Percentiles rank a stretch among this genome's conserved stretches.
phyloP scores from a whole-genome alignment of 1,140 invertebrate genomes.

The Neelides sp. region DNA sequence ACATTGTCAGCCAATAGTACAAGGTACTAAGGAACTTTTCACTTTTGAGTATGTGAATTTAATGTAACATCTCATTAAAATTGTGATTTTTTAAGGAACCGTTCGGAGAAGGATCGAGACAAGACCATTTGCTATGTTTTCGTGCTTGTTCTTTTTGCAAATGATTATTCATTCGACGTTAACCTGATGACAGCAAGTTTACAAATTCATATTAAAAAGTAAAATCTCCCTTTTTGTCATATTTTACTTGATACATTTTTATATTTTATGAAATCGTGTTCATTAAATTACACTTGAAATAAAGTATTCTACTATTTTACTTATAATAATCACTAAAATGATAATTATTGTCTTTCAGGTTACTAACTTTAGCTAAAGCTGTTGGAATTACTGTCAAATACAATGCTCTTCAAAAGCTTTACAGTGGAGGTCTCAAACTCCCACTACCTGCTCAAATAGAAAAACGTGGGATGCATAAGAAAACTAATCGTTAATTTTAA shows the following conservation, averaged over 20 bases:
- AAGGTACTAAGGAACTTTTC: slow-evolving; percentile 9
- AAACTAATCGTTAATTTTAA: too few species aligned
- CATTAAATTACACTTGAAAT: neutral
- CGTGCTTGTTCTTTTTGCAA: slow-evolving; percentile 25
- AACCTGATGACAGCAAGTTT: slow-evolving; percentile 25
- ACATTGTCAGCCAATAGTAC: slow-evolving; percentile 14
- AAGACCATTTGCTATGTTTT: slow-evolving; percentile 29
- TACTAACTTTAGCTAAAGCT: slow-evolving; percentile 22
- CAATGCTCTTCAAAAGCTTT: slow-evolving; percentile 12
- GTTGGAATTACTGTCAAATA: slow-evolving; percentile 24
- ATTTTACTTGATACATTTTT: neutral
- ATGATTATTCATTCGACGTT: slow-evolving; percentile 26
- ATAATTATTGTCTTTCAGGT: slow-evolving; percentile 11
- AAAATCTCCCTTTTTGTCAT: neutral
- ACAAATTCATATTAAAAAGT: slow-evolving; percentile 30
- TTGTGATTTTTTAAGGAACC: slow-evolving; percentile 11
- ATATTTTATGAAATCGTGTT: neutral
- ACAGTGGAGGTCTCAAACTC: slow-evolving; percentile 15
- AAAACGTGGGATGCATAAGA: slow-evolving; percentile 23
- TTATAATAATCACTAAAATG: neutral
- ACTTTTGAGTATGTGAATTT: neutral
- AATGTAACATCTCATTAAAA: neutral
- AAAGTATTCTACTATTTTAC: neutral
- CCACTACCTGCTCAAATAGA: slow-evolving; percentile 26
- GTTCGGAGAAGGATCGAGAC: slow-evolving; percentile 20